phyloP scores from a whole-genome alignment of 2,797 vertebrate species.

The Numenius phaeopus region DNA sequence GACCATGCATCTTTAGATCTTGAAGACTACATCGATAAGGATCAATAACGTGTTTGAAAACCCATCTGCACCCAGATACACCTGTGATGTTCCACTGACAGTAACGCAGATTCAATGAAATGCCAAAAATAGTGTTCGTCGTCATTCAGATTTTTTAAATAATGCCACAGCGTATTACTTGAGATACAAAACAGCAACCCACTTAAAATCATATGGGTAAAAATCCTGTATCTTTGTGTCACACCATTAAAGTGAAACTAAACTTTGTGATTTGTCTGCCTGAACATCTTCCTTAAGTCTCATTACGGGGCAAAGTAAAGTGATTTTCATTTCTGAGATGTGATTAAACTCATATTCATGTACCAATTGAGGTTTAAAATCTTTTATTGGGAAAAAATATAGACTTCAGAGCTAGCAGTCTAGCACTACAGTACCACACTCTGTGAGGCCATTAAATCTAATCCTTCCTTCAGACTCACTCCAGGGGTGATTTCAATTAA shows the following conservation, averaged over 20 bases:
- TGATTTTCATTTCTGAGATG: slow-evolving; percentile 67
- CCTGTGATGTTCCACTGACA: background rate
- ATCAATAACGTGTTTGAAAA: background rate
- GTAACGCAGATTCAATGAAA: background rate
- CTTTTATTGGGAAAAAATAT: slow-evolving; percentile 66
- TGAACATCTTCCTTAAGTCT: slow-evolving; percentile 72
- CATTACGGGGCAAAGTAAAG: slow-evolving; percentile 48
- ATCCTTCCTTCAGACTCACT: slow-evolving; percentile 78
- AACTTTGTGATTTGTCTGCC: slow-evolving; percentile 46
- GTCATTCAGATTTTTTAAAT: background rate
- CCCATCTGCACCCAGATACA: background rate
- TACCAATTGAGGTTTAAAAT: slow-evolving; percentile 63
- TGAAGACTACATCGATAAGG: background rate
- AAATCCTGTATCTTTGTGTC: background rate
- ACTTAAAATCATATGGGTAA: background rate
- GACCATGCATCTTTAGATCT: background rate
- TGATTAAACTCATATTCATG: slow-evolving; percentile 74
- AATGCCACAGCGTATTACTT: background rate
- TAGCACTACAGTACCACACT: slow-evolving; percentile 13
- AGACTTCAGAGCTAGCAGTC: slow-evolving; percentile 58
- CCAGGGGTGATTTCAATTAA: slow-evolving; percentile 86
- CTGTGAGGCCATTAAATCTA: slow-evolving; percentile 77
- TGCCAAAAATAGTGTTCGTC: background rate
- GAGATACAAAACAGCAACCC: background rate
- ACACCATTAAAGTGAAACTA: background rate